These are phyloP conservation scores for Pangasianodon hypophthalmus DNA, from an alignment of 2,113 vertebrate species.

Conservation along the genomic window DNA sequence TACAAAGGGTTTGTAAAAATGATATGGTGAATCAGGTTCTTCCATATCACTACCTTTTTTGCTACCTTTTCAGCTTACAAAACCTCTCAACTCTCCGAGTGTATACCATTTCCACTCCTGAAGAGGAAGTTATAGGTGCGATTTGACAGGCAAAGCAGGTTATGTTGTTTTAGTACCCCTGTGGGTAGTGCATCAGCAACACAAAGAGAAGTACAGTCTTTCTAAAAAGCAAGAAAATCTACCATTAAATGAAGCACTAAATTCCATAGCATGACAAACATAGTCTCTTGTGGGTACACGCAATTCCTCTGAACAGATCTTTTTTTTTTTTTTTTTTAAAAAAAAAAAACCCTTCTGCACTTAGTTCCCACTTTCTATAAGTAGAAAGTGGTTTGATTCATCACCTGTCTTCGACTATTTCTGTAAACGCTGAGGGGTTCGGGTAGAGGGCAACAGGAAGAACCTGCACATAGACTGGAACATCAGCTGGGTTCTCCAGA, in stretches of 20 bases:
- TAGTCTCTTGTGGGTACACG: background rate
- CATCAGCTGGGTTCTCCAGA: slow-evolving; percentile 90
- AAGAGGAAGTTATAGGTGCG: background rate
- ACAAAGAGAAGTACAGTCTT: background rate
- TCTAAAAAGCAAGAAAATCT: background rate
- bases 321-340: no score
- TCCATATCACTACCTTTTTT: background rate
- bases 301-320: background rate
- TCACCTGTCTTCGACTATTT: slow-evolving; percentile 87
- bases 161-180: background rate
- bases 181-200: background rate
- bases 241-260: background rate
- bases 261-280: background rate
- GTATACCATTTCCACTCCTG: background rate
- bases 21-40: no score
- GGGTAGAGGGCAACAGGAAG: slow-evolving; percentile 89
- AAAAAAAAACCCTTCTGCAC: background rate
- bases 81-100: background rate
- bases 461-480: slow-evolving; percentile 87
- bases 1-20: background rate
- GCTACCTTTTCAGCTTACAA: background rate
- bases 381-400: slow-evolving; percentile 2
- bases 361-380: slow-evolving; percentile 11
- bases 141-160: slow-evolving; percentile 9
- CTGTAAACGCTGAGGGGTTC: slow-evolving; percentile 83